Evolutionary conservation across 2,888 invertebrate genomes (phyloP).

Genomic region (Melanchra persicariae): DNA sequence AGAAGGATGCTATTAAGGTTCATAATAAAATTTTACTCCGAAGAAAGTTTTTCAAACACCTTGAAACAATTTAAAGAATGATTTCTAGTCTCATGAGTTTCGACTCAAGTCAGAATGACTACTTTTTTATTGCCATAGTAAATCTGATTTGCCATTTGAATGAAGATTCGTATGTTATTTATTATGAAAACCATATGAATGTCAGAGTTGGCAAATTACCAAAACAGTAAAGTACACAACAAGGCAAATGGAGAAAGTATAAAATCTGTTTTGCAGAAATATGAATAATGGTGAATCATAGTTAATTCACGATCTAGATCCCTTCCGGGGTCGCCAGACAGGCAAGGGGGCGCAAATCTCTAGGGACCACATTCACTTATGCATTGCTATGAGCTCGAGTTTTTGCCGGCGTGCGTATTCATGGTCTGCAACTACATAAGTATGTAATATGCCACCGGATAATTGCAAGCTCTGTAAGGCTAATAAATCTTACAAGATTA

Average conservation of each 20-base stretch:
- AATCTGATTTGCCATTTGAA: not conserved
- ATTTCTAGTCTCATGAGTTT: not conserved
- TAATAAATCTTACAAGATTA: too few relatives aligned
- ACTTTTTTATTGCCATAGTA: not conserved
- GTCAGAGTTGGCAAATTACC: slow-evolving; percentile 26
- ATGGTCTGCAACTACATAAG: too few relatives aligned
- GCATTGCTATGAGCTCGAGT: not conserved
- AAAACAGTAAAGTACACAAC: slow-evolving; percentile 18
- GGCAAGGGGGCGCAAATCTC: slow-evolving; percentile 17
- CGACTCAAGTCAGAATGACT: too few relatives aligned
- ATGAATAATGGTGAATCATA: slow-evolving; percentile 35
- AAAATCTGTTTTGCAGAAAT: slow-evolving; percentile 18
- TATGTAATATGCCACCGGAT: too few relatives aligned
- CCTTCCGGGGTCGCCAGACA: slow-evolving; percentile 27
- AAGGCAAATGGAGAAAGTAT: slow-evolving; percentile 10
- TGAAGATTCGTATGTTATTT: not conserved
- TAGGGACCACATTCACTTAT: slow-evolving; percentile 35
- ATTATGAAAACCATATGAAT: slow-evolving; percentile 7
- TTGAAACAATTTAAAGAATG: not conserved
- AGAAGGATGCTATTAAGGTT: not conserved
- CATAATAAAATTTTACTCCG: not conserved
- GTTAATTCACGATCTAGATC: slow-evolving; percentile 45
- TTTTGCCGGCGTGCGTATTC: slow-evolving; percentile 11
- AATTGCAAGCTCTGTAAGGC: too few relatives aligned
- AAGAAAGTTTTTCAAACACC: not conserved